A percentile compares a stretch with the other conserved stretches of the same genome.
These are phyloP conservation scores for Dasypolia templi DNA, from an alignment of 2,888 invertebrate genomes.

Conservation along the genomic window DNA sequence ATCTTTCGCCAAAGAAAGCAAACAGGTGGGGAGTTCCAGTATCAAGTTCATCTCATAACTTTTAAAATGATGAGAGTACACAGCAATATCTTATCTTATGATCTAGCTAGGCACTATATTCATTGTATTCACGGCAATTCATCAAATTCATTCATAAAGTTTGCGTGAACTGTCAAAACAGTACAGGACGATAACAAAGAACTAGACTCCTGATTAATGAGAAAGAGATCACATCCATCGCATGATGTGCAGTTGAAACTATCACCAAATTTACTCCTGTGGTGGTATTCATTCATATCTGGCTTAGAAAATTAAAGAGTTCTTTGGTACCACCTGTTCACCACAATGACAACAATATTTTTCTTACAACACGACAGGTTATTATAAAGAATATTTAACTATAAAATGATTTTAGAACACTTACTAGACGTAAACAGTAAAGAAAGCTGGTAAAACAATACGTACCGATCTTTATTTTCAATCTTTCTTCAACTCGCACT, in stretches of 20 bases:
- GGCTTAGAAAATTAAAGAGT: conserved; percentile 73
- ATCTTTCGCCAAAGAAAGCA: conserved; percentile 48
- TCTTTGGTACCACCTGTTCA: conserved; percentile 88
- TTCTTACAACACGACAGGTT: conserved; percentile 36
- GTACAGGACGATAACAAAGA: conserved; percentile 84
- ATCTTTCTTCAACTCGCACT: conserved; percentile 97
- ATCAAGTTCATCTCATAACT: conserved; percentile 39
- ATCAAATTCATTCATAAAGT: conserved; percentile 89
- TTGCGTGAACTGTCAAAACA: conserved; percentile 86
- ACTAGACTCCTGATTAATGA: conserved; percentile 59
- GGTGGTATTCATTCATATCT: conserved; percentile 77
- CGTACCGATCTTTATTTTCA: conserved; percentile 98
- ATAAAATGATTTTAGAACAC: conserved; percentile 42
- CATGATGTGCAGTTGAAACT: conserved; percentile 57
- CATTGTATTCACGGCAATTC: conserved; percentile 84
- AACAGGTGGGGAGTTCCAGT: conserved; percentile 23
- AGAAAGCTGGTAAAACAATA: conserved; percentile 77
- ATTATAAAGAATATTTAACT: conserved; percentile 31
- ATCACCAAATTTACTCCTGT: conserved; percentile 61
- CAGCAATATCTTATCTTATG: conserved; percentile 81
- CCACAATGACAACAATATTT: conserved; percentile 84
- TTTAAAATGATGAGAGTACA: conserved; percentile 68
- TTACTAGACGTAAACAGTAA: conserved; percentile 47
- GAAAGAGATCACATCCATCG: conserved; percentile 60
- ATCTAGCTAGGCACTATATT: conserved; percentile 78